phyloP scores from a whole-genome alignment of 2,888 invertebrate species.

The Euplexia lucipara region DNA sequence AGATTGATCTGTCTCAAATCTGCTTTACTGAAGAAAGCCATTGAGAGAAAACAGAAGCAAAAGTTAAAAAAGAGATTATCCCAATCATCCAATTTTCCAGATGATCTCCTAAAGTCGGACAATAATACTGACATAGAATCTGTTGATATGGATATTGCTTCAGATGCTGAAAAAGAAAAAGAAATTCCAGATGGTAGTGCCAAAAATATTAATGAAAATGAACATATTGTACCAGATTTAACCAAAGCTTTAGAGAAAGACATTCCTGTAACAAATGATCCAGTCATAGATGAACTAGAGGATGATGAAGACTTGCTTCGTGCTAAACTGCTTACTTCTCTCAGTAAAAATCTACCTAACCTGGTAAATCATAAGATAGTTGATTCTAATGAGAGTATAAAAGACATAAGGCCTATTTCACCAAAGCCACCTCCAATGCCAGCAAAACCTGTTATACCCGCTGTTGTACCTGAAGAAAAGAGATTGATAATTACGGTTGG shows the following conservation, averaged over 20 bases:
- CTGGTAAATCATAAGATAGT: conserved; percentile 75
- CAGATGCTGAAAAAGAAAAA: conserved; percentile 85
- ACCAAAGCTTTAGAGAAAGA: conserved; percentile 39
- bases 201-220: conserved; percentile 52
- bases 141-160: conserved; percentile 89
- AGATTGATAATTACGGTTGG: conserved; percentile 86
- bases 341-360: conserved; percentile 90
- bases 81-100: conserved; percentile 77
- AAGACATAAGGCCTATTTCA: conserved; percentile 48
- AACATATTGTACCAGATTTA: conserved; percentile 23
- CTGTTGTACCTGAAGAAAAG: conserved; percentile 76
- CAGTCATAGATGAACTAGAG: conserved; percentile 84
- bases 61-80: conserved; percentile 82
- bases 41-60: conserved; percentile 89
- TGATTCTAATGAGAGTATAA: conserved; percentile 64
- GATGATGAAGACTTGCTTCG: conserved; percentile 92
- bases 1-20: conserved; percentile 93
- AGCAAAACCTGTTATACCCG: conserved; percentile 45
- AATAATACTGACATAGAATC: conserved; percentile 88
- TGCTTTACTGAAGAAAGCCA: conserved; percentile 92
- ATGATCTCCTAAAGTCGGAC: conserved; percentile 77
- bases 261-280: conserved; percentile 50
- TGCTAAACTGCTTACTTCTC: conserved; percentile 91
- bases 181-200: conserved; percentile 59
- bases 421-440: conserved; percentile 46